These are phyloP conservation scores for Tholera decimalis DNA, from an alignment of 2,888 invertebrate genomes.

Conservation along the genomic window DNA sequence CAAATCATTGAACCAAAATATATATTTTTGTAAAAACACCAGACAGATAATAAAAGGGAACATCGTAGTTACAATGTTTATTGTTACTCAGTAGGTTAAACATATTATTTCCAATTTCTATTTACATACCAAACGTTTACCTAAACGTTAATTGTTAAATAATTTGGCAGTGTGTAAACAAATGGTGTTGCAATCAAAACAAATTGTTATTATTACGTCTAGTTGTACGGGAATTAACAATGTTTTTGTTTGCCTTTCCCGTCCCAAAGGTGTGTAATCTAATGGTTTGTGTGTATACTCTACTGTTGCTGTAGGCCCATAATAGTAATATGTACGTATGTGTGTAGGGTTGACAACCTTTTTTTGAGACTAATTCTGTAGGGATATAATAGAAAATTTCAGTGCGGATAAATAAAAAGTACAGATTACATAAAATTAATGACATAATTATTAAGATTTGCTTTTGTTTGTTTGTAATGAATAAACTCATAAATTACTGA, in stretches of 20 bases:
- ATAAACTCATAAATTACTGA: no score
- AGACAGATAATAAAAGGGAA: slow-evolving; percentile 22
- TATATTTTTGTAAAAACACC: slow-evolving; percentile 14
- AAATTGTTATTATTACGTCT: slow-evolving; percentile 50
- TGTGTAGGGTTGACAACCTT: no score
- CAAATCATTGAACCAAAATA: slow-evolving; percentile 22
- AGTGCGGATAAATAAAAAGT: no score
- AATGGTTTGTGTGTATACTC: slow-evolving; percentile 28
- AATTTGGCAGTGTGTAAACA: slow-evolving; percentile 55
- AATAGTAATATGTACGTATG: not conserved
- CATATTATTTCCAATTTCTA: slow-evolving; percentile 36
- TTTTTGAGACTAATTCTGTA: no score
- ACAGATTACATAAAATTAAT: no score
- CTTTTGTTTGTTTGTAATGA: no score
- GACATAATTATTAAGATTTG: no score
- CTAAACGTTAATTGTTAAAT: slow-evolving; percentile 51
- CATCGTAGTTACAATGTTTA: slow-evolving; percentile 14
- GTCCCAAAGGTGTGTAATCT: slow-evolving; percentile 26
- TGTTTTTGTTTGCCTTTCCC: slow-evolving; percentile 45
- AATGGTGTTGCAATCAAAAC: slow-evolving; percentile 53
- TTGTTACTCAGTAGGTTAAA: slow-evolving; percentile 23
- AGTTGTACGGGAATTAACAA: slow-evolving; percentile 35
- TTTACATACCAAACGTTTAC: slow-evolving; percentile 54
- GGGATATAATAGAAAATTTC: no score
- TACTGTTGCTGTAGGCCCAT: slow-evolving; percentile 15